A percentile compares a stretch with the other conserved stretches of the same genome.
Conservation (phyloP, 2,888 invertebrate genomes). For the Dicyrtoma fusca region DNA sequence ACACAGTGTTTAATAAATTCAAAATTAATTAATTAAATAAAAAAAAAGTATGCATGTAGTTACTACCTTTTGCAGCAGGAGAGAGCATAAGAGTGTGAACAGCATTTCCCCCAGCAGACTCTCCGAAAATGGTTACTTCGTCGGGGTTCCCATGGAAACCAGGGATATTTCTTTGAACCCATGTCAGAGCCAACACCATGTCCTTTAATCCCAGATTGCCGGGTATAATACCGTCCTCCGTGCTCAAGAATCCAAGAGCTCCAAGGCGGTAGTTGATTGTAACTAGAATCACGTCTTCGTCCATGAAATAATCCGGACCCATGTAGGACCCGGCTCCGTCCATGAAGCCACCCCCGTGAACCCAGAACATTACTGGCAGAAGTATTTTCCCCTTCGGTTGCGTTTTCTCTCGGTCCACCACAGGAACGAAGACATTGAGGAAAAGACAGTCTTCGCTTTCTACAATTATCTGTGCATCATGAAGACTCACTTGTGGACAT, state of each 20-base stretch:
- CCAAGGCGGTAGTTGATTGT: conserved; percentile 30
- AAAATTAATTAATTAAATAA: background rate
- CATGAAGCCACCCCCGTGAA: conserved; percentile 22
- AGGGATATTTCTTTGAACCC: conserved; percentile 22
- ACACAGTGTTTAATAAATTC: background rate
- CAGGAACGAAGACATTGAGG: conserved; percentile 24
- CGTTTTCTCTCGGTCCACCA: background rate
- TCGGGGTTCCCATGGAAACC: conserved; percentile 12
- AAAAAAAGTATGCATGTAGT: background rate
- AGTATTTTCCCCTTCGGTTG: background rate
- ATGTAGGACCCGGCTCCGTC: conserved; percentile 1
- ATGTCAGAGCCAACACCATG: conserved; percentile 19
- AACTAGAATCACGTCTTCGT: conserved; percentile 26
- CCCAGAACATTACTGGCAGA: conserved; percentile 26
- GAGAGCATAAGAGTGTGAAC: conserved; percentile 24
- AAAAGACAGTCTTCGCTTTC: conserved; percentile 21
- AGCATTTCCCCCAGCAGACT: conserved; percentile 23
- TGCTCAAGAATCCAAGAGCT: conserved; percentile 25
- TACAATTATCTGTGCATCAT: background rate
- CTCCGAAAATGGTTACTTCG: conserved; percentile 24
- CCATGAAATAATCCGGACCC: conserved; percentile 27
- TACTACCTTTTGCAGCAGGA: conserved; percentile 26
- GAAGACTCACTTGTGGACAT: background rate
- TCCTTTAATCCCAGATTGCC: conserved; percentile 25
- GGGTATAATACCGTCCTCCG: background rate